These are phyloP conservation scores for Sciurus carolinensis DNA, from an alignment of 2,797 vertebrate species.

Conservation along the genomic window DNA sequence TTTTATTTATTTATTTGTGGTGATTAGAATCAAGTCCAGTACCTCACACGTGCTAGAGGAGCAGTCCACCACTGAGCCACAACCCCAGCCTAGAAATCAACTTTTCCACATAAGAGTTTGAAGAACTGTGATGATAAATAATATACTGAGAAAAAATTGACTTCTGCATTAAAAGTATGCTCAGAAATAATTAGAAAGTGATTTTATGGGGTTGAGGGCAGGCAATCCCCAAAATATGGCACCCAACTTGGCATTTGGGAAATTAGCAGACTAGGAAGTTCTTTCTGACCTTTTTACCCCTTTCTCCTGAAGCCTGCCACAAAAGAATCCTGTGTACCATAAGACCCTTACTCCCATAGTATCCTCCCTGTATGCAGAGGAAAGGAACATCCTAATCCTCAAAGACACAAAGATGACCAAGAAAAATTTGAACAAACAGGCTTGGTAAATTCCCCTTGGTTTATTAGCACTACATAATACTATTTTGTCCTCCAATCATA, in stretches of 20 bases:
- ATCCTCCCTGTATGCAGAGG: neutral
- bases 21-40: too few relatives aligned
- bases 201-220: neutral
- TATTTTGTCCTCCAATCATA: neutral
- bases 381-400: neutral
- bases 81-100: neutral
- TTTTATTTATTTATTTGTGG: too few relatives aligned
- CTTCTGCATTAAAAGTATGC: neutral
- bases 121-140: neutral
- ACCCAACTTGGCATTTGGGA: neutral
- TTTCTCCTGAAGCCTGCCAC: neutral
- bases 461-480: too few relatives aligned
- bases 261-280: neutral
- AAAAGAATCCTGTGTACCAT: neutral
- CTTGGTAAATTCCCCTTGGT: neutral
- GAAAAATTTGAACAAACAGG: neutral
- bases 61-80: too few relatives aligned
- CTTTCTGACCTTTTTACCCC: too few relatives aligned
- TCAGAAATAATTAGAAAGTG: neutral
- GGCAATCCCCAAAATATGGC: neutral
- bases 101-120: neutral
- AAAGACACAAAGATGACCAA: neutral
- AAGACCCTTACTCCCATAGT: neutral
- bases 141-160: neutral
- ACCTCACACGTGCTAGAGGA: too few relatives aligned